Evolutionary conservation across 2,888 invertebrate genomes (phyloP).

Genomic region (Galeopsomyia nigrocyanea): DNA sequence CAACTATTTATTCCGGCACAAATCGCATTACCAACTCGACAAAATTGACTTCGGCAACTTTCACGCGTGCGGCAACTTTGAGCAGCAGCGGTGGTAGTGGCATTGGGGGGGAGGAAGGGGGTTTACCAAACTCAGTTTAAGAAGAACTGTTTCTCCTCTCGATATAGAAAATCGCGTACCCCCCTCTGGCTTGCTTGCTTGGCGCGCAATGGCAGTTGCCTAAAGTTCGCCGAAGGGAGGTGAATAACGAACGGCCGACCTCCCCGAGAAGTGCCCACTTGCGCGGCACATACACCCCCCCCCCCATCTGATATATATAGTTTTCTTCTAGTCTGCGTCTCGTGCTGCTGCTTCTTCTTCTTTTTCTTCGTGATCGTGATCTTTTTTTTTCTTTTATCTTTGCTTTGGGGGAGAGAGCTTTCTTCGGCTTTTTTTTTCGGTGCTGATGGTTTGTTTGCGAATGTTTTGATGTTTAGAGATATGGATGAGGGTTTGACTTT

Average conservation of each 20-base stretch:
- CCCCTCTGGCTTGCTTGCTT: slow-evolving; percentile 50
- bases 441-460: no score
- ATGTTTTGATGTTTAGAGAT: no score
- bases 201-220: slow-evolving; percentile 56
- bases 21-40: slow-evolving; percentile 69
- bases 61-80: slow-evolving; percentile 55
- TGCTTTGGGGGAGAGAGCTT: no score
- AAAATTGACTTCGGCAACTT: slow-evolving; percentile 68
- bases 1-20: slow-evolving; percentile 67
- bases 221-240: slow-evolving; percentile 53
- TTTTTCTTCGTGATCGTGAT: background rate
- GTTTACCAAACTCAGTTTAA: slow-evolving; percentile 68
- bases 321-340: background rate
- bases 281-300: no score
- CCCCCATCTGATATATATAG: no score
- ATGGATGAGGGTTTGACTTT: no score
- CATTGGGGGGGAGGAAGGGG: slow-evolving; percentile 48
- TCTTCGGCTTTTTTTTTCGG: no score
- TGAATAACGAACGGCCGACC: slow-evolving; percentile 53
- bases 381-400: background rate
- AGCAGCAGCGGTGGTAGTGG: slow-evolving; percentile 17
- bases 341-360: background rate
- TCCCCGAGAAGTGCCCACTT: slow-evolving; percentile 36
- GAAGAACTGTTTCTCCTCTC: slow-evolving; percentile 64
- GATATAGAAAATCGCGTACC: slow-evolving; percentile 58